A percentile compares a stretch with the other conserved stretches of the same genome.
Conservation (phyloP, 2,888 invertebrate species). For the Drosophila prostipennis region DNA sequence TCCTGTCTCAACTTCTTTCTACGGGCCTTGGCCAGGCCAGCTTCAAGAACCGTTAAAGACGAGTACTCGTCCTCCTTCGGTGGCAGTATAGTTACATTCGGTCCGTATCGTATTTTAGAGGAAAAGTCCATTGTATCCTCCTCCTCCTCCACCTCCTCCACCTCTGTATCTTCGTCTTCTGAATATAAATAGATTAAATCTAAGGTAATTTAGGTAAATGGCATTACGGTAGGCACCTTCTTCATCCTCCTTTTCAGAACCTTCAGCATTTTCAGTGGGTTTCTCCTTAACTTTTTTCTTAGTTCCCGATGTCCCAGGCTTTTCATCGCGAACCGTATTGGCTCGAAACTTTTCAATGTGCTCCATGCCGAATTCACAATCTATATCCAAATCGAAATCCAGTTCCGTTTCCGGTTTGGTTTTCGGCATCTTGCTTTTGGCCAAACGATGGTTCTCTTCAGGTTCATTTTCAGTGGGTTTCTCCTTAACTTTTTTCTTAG, state of each 20-base stretch:
- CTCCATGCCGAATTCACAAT: constrained; percentile 57
- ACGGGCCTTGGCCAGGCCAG: no score
- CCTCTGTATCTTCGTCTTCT: no score
- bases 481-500: neutral
- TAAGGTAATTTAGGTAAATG: no score
- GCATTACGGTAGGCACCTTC: no score
- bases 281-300: neutral
- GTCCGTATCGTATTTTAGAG: no score
- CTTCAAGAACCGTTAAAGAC: no score
- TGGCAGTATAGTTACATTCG: no score
- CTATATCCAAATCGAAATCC: constrained; percentile 35
- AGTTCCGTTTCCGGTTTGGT: constrained; percentile 6
- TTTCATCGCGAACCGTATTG: neutral
- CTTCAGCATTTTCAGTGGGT: neutral
- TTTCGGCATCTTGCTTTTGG: neutral
- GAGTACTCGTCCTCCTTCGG: no score
- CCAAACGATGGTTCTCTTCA: neutral
- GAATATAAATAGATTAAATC: no score
- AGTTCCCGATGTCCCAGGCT: neutral
- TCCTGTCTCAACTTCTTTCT: neutral
- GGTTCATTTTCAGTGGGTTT: no score
- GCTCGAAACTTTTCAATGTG: constrained; percentile 47
- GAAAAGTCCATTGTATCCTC: no score
- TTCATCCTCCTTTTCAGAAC: neutral
- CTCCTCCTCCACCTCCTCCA: no score